phyloP scores from a whole-genome alignment of 2,797 vertebrate genomes.

The Macrochelys suwanniensis region DNA sequence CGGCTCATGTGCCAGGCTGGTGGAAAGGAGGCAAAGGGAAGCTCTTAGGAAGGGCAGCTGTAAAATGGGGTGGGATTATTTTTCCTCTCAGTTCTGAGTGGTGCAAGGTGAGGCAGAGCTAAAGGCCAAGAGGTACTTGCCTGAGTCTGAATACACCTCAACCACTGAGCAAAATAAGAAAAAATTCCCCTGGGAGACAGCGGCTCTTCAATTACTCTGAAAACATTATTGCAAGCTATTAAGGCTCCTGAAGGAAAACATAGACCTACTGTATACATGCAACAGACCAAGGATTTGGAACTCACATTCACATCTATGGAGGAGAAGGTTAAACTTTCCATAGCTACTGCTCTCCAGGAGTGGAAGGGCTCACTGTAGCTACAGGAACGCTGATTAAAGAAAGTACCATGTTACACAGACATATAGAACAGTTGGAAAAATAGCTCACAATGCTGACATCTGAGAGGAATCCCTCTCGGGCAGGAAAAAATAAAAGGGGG shows the following conservation, averaged over 20 bases:
- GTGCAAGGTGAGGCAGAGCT: background rate
- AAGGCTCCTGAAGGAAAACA: background rate
- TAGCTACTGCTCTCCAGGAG: background rate
- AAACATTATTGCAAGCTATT: background rate
- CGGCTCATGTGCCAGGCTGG: background rate
- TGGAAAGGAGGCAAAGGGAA: background rate
- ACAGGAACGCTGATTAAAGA: fast-evolving
- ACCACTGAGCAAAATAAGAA: background rate
- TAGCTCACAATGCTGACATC: fast-evolving
- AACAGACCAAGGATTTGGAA: background rate
- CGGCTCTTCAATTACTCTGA: background rate
- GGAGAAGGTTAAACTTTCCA: background rate
- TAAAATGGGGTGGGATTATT: background rate
- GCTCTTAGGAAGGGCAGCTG: background rate
- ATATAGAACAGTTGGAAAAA: background rate
- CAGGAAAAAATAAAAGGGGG: background rate
- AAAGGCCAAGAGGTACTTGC: background rate
- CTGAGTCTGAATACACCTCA: background rate
- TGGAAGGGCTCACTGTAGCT: background rate
- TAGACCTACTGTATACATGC: background rate
- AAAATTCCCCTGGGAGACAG: fast-evolving
- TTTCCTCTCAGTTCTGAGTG: background rate
- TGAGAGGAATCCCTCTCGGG: background rate
- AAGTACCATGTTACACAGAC: background rate
- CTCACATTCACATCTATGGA: background rate